Evolutionary conservation across 1,140 invertebrate genomes (phyloP), one percentile per base, ranked within the genome.

Genomic region (Drosophila kikkawai): DNA sequence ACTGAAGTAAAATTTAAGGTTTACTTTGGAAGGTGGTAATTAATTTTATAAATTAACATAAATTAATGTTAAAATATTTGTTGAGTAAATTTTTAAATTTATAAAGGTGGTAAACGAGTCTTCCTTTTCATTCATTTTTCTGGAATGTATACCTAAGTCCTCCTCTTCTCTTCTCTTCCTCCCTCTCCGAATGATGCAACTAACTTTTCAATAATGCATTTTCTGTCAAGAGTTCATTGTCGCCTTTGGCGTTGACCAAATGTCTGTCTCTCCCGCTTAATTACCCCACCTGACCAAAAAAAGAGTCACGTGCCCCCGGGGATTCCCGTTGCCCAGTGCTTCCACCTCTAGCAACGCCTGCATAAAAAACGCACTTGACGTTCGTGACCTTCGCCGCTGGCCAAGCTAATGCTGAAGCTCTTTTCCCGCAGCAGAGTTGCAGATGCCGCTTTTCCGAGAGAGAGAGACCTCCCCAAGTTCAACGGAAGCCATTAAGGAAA

Each of bases 401-500:
- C 42, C 26, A 58, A 19, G 48, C 48, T 29, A 32, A 64, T 6
- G 48, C 36, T 41, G 12, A 15, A 37, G 51, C 51, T 37, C 17
- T 75, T 75, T 74, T 57, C 34, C 42, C 53, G 34, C 70, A 71
- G 53, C 34, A 51, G 26, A 34, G 34, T 48, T 34, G 51, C 36
- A 15, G 47, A 42, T 36, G 50, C 36, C 3, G 65, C 26, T 7
- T 39, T 42, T 53, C 19, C 6, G 22, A 22, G 60, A 53, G 67
- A 12, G 45, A 39, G 47, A 50, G 51, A 63, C 58, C 67, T 73
- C 44, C 45, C 66, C 82, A 88, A 73, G 84, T 80, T 77, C 84
- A 88, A 87, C 83, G 80, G 83, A 88, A 87, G 83, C 83, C 73
- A 88, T 58, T 61, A 71, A 73, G 65, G 70, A 77, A 74, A 79